Evolutionary conservation across 2,888 invertebrate genomes (phyloP).

Genomic region (Acronicta leporina): DNA sequence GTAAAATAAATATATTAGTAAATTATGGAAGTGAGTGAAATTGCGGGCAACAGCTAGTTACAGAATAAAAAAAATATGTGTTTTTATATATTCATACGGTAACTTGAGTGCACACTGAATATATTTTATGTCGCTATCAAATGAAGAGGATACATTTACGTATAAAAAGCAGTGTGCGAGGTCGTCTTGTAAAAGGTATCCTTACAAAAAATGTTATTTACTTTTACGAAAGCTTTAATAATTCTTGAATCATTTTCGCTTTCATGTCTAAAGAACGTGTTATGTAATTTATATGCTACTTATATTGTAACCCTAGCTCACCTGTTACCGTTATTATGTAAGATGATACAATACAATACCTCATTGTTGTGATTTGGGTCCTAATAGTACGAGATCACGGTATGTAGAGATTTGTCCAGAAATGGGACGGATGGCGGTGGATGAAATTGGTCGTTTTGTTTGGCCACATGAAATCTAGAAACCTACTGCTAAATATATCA

Average conservation of each 20-base stretch:
- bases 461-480: neutral
- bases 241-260: constrained; percentile 46
- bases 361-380: constrained; percentile 32
- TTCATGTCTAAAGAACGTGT: constrained; percentile 24
- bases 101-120: constrained; percentile 34
- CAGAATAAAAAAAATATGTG: no score
- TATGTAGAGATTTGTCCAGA: neutral
- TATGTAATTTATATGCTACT: constrained; percentile 19
- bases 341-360: constrained; percentile 21
- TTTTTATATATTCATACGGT: constrained; percentile 2
- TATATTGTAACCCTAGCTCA: constrained; percentile 22
- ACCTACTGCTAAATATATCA: neutral
- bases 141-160: constrained; percentile 43
- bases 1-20: no score
- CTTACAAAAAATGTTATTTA: constrained; percentile 62
- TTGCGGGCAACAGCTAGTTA: no score
- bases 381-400: constrained; percentile 26
- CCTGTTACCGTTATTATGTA: constrained; percentile 14
- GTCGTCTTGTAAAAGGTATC: constrained; percentile 52
- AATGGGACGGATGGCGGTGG: constrained; percentile 5
- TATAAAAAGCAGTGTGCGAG: constrained; percentile 46
- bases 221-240: constrained; percentile 60
- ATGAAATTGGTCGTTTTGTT: neutral
- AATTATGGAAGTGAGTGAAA: no score
- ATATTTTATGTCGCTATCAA: constrained; percentile 44